phyloP scores from a whole-genome alignment of 2,113 vertebrate genomes.

The Marmota monax region DNA sequence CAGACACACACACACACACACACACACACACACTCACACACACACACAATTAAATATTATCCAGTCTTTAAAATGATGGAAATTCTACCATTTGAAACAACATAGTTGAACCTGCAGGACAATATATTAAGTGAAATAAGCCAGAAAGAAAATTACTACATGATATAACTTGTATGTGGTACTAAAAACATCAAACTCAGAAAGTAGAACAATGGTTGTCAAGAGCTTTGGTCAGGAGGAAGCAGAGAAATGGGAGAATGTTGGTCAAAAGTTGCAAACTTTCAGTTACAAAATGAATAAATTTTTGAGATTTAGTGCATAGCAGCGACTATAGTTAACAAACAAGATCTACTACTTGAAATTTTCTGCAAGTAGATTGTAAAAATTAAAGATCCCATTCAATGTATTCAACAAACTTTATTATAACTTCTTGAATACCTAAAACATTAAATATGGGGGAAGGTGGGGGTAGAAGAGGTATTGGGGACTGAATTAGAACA shows the following conservation, averaged over 20 bases:
- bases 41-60: background rate
- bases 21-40: background rate
- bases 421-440: background rate
- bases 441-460: background rate
- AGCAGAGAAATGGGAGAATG: background rate
- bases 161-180: background rate
- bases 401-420: conserved; percentile 13
- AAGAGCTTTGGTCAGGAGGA: background rate
- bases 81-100: background rate
- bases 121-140: background rate
- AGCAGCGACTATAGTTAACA: background rate
- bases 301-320: background rate
- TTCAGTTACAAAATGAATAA: background rate
- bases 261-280: background rate
- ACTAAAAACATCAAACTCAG: background rate
- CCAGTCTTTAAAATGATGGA: background rate
- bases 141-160: background rate
- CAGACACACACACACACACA: too few relatives aligned
- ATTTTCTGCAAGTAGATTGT: background rate
- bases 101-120: background rate
- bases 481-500: too few relatives aligned
- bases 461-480: too few relatives aligned
- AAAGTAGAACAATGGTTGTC: background rate
- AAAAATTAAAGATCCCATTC: background rate
- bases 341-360: background rate